These are phyloP conservation scores for Cephus runcator DNA, from an alignment of 2,888 invertebrate genomes.

Conservation along the genomic window DNA sequence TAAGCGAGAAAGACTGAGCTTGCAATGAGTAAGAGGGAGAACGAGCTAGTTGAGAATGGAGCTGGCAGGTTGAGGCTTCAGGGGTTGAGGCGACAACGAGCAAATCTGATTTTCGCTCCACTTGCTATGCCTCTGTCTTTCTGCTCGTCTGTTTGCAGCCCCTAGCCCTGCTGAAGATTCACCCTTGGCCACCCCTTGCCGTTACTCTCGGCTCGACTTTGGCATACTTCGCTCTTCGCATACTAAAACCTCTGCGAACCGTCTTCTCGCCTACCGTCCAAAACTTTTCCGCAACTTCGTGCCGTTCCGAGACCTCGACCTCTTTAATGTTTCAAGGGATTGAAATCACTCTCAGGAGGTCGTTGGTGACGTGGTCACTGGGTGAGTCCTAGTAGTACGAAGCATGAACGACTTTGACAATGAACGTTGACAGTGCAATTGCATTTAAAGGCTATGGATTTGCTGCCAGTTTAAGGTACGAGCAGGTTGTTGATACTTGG, in stretches of 20 bases:
- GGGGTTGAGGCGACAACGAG: conserved; percentile 62
- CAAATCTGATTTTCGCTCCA: conserved; percentile 64
- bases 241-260: conserved; percentile 39
- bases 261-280: conserved; percentile 15
- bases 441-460: no score
- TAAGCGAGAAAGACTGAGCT: conserved; percentile 18
- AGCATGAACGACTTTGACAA: no score
- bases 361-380: no score
- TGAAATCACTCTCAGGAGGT: no score
- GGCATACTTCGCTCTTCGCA: conserved; percentile 52
- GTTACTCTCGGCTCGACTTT: conserved; percentile 48
- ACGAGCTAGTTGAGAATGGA: conserved; percentile 24
- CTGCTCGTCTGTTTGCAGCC: conserved; percentile 20
- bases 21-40: conserved; percentile 14
- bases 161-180: conserved; percentile 12
- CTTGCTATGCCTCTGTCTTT: conserved; percentile 47
- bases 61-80: conserved; percentile 37
- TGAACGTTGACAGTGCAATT: no score
- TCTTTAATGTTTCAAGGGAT: conserved; percentile 14
- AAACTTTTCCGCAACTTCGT: conserved; percentile 34
- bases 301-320: conserved; percentile 5
- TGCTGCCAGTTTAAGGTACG: no score
- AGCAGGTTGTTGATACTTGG: no score
- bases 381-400: no score
- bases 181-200: conserved; percentile 15